Evolutionary conservation across 1,140 invertebrate species (phyloP).

Genomic region (Drosophila guanche): DNA sequence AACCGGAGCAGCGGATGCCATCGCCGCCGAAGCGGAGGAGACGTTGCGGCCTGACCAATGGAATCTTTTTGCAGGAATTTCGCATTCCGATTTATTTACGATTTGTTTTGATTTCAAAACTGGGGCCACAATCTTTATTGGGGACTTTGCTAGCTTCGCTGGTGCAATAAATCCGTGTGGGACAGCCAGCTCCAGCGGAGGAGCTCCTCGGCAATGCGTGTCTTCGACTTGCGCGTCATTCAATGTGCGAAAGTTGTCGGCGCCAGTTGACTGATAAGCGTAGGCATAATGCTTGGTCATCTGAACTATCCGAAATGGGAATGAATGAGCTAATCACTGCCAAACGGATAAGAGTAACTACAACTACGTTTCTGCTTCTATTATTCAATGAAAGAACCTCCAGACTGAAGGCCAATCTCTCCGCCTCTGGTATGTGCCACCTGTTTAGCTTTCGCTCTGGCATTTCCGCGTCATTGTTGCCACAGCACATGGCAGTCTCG

Average conservation of each 20-base stretch:
- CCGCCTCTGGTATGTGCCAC: too few species aligned
- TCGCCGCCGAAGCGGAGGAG: constrained; percentile 20
- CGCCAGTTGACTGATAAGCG: constrained; percentile 37
- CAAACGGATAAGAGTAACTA: too few species aligned
- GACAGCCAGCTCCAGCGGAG: constrained; percentile 3
- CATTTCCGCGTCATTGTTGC: constrained; percentile 18
- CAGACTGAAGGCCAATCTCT: too few species aligned
- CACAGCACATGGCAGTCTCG: constrained; percentile 2
- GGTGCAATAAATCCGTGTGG: constrained; percentile 50
- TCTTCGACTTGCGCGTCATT: constrained; percentile 29
- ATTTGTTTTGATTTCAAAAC: constrained; percentile 73
- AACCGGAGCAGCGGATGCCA: constrained; percentile 36
- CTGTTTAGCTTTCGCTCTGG: too few species aligned
- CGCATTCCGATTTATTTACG: constrained; percentile 70
- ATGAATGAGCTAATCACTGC: constrained; percentile 1
- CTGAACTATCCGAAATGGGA: neutral
- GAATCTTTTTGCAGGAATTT: constrained; percentile 48
- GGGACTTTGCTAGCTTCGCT: constrained; percentile 30
- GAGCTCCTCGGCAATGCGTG: constrained; percentile 18
- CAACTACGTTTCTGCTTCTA: too few species aligned
- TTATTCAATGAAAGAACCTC: too few species aligned
- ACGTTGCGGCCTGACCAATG: constrained; percentile 43
- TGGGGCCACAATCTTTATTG: constrained; percentile 61
- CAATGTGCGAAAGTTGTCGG: neutral
- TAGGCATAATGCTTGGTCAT: constrained; percentile 17